Evolutionary conservation across 2,113 vertebrate genomes (phyloP), one percentile per base, ranked within the genome.

Genomic region (Phodopus roborovskii): DNA sequence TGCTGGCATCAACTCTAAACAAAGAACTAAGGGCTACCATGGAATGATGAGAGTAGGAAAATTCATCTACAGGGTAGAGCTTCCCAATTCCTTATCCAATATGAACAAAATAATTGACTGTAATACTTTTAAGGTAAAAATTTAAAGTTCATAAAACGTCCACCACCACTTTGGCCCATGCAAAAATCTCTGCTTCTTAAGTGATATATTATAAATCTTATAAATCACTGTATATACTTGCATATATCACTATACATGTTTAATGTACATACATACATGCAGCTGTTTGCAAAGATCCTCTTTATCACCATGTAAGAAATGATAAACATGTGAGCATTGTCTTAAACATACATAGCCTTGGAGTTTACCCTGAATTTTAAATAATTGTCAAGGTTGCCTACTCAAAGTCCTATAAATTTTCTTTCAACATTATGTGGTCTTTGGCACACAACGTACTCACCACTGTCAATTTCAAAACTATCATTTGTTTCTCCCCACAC

Each of bases 81-180:
- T 0, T 84, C 2, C 15, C 15, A 19, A 12, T 19, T 30, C 1
- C 26, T 19, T 28, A 64, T 11, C 7, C 39, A 45, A 42, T 39
- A 84, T 64, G 22, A 68, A 53, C 58, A 92, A 28, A 79, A 58
- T 12, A 26, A 5, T 33, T 17, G 75, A 28, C 24, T 45, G 15
- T 39, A 79, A 8, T 56, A 48, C 36, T 39, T 56, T 42, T 17
- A 73, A 71, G 56, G 7, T 71, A 56, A 73, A 50, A 60, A 33
- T 82, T 66, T 7, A 74, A 86, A 42, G 0, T 36, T 26, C 26
- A 22, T 11, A 73, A 12, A 5, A 15, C 8, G 0, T 0, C 2
- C 3, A 16, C 1, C 17, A 8, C 12, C 15, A 50, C 1, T 7
- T 22, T 10, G 48, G 9, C 7, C 2, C 33, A 86, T 60, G 22